Evolutionary conservation across 2,113 vertebrate species (phyloP), one percentile per base, ranked within the genome.

Genomic region (Peromyscus maniculatus): DNA sequence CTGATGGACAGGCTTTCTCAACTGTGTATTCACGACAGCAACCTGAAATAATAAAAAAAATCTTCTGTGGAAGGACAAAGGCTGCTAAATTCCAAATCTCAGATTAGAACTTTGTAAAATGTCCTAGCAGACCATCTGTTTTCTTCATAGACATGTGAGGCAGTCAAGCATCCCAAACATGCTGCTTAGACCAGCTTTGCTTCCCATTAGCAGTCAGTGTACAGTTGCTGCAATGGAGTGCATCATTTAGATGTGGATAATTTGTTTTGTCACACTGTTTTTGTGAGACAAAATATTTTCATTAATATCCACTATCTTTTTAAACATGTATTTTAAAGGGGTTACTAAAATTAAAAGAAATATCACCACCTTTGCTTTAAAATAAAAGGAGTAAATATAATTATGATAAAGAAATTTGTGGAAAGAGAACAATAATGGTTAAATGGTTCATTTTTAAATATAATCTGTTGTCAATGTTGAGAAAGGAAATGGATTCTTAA

Each of bases 41-140:
- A 59, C 7, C 10, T 52, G 39, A 55, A 55, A 15, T 78, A 67
- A 49, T 31, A 78, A 80, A 21, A n/a, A 59, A 15, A 59, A n/a
- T 4, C 67, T 93, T 75, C 74, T 72, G 49, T 5, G 9, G 36
- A 93, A 59, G 46, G 36, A 7, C 2, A 28, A 10, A 77, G 2
- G 22, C 4, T 26, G 8, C 79, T 90, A 69, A 67, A n/a, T 92
- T 90, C 5, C 24, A 64, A 49, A 72, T 83, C 95, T 97, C 67
- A 89, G 21, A 94, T 92, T 64, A 71, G 33, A 95, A 52, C 6
- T 94, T 90, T 91, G 11, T 91, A 66, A 95, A 82, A 89, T 71
- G 33, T 46, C 46, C 49, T 89, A 79, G 36, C 36, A 89, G 12
- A 28, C 22, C 49, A 49, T 87, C 57, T 94, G 75, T 83, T 39